Conservation (phyloP, 2,888 invertebrate species). For the Calameuta idolon region DNA sequence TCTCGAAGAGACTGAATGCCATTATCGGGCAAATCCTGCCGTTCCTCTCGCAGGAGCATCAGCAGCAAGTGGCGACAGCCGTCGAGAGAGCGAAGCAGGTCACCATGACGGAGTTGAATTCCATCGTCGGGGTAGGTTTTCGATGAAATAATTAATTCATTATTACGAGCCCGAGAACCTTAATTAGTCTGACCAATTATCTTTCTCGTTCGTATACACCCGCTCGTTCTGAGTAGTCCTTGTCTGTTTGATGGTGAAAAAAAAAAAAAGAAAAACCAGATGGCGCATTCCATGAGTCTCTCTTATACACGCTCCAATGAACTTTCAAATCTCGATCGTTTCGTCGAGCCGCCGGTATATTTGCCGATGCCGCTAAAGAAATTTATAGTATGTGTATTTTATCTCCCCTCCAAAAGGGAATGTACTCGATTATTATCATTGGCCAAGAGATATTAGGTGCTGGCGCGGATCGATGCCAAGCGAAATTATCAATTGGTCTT, state of each 20-base stretch:
- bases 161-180: conserved; percentile 11
- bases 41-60: conserved; percentile 95
- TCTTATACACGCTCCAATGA: background rate
- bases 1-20: conserved; percentile 95
- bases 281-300: background rate
- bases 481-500: background rate
- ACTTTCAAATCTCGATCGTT: background rate
- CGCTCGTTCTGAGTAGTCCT: background rate
- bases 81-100: conserved; percentile 98
- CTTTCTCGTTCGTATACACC: background rate
- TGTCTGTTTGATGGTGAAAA: background rate
- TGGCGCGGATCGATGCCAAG: background rate
- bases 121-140: conserved; percentile 93
- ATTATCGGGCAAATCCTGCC: conserved; percentile 97
- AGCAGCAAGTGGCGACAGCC: conserved; percentile 95
- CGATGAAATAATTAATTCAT: conserved; percentile 19
- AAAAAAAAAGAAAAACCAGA: background rate
- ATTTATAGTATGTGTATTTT: background rate
- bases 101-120: conserved; percentile 96
- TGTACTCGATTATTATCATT: background rate
- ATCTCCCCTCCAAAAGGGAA: background rate
- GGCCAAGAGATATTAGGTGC: background rate
- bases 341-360: background rate
- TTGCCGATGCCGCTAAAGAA: background rate
- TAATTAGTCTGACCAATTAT: background rate